Conservation (phyloP, 2,888 invertebrate genomes). For the Pardosa pseudoannulata region DNA sequence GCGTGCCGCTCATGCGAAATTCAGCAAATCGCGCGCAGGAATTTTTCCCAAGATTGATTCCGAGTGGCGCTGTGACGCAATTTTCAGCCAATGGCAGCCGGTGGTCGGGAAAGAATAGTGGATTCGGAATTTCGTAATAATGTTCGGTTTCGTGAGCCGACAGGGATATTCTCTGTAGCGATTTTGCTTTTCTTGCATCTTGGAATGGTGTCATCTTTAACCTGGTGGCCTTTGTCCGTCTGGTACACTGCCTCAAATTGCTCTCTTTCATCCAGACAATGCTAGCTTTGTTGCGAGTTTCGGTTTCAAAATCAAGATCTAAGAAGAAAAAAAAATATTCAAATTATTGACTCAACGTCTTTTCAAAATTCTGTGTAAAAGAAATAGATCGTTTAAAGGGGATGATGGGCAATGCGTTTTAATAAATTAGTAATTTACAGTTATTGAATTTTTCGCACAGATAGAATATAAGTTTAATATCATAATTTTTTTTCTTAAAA, state of each 20-base stretch:
- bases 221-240: background rate
- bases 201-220: constrained; percentile 1
- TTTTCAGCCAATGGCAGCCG: constrained; percentile 1
- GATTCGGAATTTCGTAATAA: constrained; percentile 1
- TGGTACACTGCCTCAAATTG: background rate
- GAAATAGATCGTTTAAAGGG: no score
- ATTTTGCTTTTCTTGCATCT: background rate
- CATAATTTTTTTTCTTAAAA: no score
- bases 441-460: no score
- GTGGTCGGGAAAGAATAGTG: background rate
- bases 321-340: background rate
- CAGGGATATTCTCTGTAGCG: no score
- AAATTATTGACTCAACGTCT: no score
- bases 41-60: constrained; percentile 18
- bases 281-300: background rate
- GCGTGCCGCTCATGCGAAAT: constrained; percentile 50
- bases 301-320: constrained; percentile 2
- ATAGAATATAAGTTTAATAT: no score
- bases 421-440: no score
- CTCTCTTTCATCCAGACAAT: background rate
- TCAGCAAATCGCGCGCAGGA: background rate
- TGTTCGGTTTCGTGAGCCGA: background rate
- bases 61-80: background rate
- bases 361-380: no score
- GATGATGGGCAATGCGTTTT: no score